Percentiles rank a stretch among this genome's conserved stretches.
These are phyloP conservation scores for Mormyrops boulengeri DNA, from an alignment of 2,797 vertebrate genomes.

Conservation along the genomic window DNA sequence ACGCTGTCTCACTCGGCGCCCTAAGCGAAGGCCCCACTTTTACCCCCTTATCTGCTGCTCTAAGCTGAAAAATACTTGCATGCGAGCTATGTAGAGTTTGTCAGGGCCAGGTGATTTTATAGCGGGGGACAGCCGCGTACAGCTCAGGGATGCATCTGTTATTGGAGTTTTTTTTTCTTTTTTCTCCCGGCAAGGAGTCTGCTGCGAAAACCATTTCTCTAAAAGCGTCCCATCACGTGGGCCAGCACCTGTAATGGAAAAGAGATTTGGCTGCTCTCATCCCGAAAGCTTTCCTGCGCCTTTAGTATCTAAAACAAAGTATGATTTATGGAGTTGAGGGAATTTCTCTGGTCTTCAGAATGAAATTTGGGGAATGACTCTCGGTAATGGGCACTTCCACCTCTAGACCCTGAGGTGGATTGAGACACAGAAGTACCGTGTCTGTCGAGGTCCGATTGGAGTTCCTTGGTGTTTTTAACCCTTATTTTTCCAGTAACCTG, in stretches of 20 bases:
- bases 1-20: background rate
- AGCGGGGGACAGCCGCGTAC: background rate
- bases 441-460: background rate
- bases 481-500: no score
- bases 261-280: background rate
- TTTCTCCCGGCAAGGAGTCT: background rate
- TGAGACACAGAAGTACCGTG: background rate
- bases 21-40: background rate
- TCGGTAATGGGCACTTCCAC: background rate
- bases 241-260: constrained; percentile 11
- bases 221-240: background rate
- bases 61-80: background rate
- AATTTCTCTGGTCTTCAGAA: background rate
- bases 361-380: background rate
- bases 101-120: background rate
- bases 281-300: background rate
- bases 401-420: background rate
- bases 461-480: background rate
- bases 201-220: background rate
- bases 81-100: background rate
- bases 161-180: background rate
- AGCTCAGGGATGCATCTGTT: background rate
- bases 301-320: background rate
- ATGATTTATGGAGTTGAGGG: background rate
- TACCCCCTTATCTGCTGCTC: background rate